Conservation (phyloP, 1,140 invertebrate genomes). For the Drosophila sp. region DNA sequence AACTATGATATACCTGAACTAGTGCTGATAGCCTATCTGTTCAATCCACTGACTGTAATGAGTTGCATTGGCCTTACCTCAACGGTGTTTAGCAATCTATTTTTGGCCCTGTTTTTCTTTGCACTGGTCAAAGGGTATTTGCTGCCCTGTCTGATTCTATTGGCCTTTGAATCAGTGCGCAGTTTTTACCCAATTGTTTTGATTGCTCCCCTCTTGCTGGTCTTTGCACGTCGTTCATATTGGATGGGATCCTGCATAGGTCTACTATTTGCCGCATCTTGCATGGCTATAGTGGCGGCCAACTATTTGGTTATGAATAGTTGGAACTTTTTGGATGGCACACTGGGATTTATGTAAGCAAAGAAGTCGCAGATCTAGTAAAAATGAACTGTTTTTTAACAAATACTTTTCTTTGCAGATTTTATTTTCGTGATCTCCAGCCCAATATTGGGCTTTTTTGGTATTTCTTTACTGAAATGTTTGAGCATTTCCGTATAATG, state of each 20-base stretch:
- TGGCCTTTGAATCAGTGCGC: constrained; percentile 92
- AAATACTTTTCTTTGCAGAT: constrained; percentile 83
- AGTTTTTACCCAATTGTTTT: constrained; percentile 94
- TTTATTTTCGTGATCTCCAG: constrained; percentile 95
- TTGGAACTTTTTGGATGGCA: constrained; percentile 90
- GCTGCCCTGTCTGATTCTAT: constrained; percentile 85
- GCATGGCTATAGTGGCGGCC: constrained; percentile 48
- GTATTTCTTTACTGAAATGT: constrained; percentile 99
- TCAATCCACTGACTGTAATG: constrained; percentile 95
- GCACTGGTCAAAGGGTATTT: constrained; percentile 88
- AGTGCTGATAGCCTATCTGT: constrained; percentile 92
- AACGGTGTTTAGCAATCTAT: constrained; percentile 94
- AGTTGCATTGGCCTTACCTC: constrained; percentile 96
- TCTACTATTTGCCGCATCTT: constrained; percentile 75
- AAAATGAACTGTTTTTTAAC: no score
- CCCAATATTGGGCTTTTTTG: constrained; percentile 99
- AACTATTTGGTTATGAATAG: constrained; percentile 83
- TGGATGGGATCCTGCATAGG: constrained; percentile 55
- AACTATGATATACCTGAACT: constrained; percentile 86
- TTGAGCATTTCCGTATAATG: constrained; percentile 97
- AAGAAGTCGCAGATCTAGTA: not conserved
- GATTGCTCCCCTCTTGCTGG: constrained; percentile 89
- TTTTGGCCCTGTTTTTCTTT: constrained; percentile 88
- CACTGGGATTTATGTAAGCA: constrained; percentile 93
- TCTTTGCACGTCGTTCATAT: constrained; percentile 79